phyloP scores from a whole-genome alignment of 2,113 vertebrate species.

The Prunella himalayana region DNA sequence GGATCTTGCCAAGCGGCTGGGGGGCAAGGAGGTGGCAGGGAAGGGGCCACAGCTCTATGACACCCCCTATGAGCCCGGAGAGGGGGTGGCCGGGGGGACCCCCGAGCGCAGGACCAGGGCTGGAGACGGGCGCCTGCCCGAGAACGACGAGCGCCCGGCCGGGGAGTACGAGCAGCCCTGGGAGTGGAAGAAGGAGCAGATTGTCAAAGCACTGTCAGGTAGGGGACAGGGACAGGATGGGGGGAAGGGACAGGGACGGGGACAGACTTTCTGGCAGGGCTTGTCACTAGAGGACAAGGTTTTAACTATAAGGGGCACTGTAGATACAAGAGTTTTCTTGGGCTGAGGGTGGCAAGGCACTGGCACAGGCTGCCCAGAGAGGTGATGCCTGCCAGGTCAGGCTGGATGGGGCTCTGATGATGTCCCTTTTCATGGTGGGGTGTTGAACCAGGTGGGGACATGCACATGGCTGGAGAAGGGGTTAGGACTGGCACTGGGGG shows the following conservation, averaged over 20 bases:
- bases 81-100: not conserved
- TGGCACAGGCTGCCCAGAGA: not conserved
- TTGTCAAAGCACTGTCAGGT: conserved; percentile 85
- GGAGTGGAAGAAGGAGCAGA: conserved; percentile 90
- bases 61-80: conserved; percentile 41
- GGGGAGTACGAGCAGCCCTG: conserved; percentile 86
- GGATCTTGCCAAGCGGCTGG: conserved; percentile 27
- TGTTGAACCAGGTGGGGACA: not conserved
- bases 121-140: conserved; percentile 56
- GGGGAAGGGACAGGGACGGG: not conserved
- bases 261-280: not conserved
- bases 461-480: not conserved
- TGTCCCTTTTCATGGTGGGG: not conserved
- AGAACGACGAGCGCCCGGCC: conserved; percentile 74
- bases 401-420: not conserved
- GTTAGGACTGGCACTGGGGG: not conserved
- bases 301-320: not conserved
- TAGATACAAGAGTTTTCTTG: not conserved
- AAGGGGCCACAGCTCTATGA: conserved; percentile 77
- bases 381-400: not conserved
- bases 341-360: not conserved
- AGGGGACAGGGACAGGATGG: not conserved
- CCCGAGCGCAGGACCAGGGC: not conserved
- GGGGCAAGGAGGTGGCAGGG: conserved; percentile 47
- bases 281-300: not conserved